Conservation (phyloP, 2,888 invertebrate genomes). For the Nesidiocoris tenuis region DNA sequence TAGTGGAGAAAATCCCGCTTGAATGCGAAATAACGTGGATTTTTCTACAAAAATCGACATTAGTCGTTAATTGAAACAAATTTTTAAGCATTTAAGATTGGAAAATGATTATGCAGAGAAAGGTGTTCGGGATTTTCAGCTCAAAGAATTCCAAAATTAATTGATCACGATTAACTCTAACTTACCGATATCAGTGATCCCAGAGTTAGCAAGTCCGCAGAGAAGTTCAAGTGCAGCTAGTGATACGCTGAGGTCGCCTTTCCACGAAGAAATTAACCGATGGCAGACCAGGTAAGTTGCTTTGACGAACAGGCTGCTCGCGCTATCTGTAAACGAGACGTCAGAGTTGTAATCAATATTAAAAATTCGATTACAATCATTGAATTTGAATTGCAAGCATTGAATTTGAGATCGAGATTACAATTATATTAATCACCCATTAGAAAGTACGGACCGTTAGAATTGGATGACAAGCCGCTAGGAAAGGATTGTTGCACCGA, state of each 20-base stretch:
- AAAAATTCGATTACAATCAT: background rate
- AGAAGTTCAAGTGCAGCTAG: constrained; percentile 89
- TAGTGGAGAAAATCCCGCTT: too few species aligned
- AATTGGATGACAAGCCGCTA: constrained; percentile 1
- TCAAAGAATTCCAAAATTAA: too few species aligned
- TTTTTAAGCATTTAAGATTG: too few species aligned
- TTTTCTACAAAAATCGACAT: too few species aligned
- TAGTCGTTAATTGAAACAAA: too few species aligned
- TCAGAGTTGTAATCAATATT: background rate
- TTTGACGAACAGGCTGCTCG: constrained; percentile 84
- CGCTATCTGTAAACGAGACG: constrained; percentile 69
- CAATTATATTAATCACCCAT: background rate
- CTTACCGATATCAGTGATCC: constrained; percentile 82
- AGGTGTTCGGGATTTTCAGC: too few species aligned
- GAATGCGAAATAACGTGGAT: too few species aligned
- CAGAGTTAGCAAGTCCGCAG: constrained; percentile 85
- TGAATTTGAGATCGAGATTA: too few species aligned
- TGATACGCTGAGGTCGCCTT: constrained; percentile 89
- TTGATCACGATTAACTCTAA: too few species aligned
- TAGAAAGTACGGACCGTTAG: background rate
- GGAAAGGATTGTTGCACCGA: constrained; percentile 15
- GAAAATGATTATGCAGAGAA: too few species aligned
- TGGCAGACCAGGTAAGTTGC: constrained; percentile 94
- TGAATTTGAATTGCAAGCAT: background rate
- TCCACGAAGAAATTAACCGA: constrained; percentile 93